Conservation (phyloP, 2,888 invertebrate species). For the Orthonychiurus folsomi region DNA sequence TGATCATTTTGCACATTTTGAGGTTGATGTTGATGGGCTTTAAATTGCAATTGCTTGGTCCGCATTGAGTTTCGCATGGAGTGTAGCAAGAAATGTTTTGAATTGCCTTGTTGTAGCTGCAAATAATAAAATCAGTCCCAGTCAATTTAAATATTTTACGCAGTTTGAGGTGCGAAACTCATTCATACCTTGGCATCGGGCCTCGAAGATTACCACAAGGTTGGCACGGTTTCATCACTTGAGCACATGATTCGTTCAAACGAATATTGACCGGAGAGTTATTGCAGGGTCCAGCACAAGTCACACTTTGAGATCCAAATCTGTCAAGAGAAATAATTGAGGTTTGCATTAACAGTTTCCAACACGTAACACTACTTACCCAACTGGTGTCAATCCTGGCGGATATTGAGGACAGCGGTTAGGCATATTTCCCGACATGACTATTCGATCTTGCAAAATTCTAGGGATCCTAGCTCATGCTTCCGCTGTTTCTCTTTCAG, state of each 20-base stretch:
- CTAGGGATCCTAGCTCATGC: no score
- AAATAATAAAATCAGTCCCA: background rate
- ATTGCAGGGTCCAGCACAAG: background rate
- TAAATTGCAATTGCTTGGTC: background rate
- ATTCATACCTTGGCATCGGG: background rate
- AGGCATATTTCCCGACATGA: background rate
- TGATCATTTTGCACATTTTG: background rate
- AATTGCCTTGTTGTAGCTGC: background rate
- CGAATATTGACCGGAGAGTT: background rate
- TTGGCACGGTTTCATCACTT: background rate
- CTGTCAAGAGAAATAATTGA: background rate
- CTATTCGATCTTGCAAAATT: background rate
- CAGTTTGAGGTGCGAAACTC: background rate
- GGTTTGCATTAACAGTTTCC: background rate
- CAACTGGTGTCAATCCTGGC: background rate
- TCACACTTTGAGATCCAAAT: background rate
- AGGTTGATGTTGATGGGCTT: background rate
- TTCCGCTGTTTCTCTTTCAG: no score
- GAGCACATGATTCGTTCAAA: background rate
- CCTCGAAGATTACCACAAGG: background rate
- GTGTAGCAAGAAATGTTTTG: background rate
- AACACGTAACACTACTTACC: background rate
- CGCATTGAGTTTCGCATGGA: background rate
- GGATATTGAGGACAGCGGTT: background rate
- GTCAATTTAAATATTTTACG: background rate